Conservation (phyloP, 92 coral and sea anemone genomes). For the Epizoanthus fatuus region DNA sequence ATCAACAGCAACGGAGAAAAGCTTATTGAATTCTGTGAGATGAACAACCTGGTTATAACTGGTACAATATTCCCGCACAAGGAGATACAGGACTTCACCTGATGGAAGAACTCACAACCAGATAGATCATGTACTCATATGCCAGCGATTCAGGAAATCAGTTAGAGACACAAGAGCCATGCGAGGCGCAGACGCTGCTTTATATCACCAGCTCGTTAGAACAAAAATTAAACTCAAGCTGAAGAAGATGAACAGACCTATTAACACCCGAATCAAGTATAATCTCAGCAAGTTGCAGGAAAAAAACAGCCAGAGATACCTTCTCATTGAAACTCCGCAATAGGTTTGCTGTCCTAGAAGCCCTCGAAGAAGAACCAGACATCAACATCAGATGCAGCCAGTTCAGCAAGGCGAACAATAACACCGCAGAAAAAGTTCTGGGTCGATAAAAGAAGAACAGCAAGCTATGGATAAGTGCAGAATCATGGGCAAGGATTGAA, state of each 20-base stretch:
- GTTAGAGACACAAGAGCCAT: neutral
- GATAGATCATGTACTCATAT: neutral
- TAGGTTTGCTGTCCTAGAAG: neutral
- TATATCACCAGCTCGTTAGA: neutral
- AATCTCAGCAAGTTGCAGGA: too few species aligned
- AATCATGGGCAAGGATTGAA: too few species aligned
- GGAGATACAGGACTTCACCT: neutral
- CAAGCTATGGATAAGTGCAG: too few species aligned
- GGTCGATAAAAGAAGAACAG: too few species aligned
- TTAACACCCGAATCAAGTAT: too few species aligned
- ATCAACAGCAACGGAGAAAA: conserved; percentile 13
- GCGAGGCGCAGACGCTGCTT: neutral
- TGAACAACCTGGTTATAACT: conserved; percentile 18
- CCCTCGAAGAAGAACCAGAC: neutral
- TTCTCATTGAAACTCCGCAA: too few species aligned
- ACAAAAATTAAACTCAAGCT: neutral
- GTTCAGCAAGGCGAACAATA: neutral
- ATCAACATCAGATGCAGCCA: neutral
- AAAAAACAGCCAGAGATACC: too few species aligned
- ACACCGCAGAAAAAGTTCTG: too few species aligned
- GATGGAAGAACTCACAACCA: too few species aligned
- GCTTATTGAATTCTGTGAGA: conserved; percentile 2
- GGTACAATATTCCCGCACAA: conserved; percentile 13
- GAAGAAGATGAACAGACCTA: neutral
- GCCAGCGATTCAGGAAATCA: conserved; percentile 22